Evolutionary conservation across 2,113 vertebrate species (phyloP).

Genomic region (Acanthochromis polyacanthus): DNA sequence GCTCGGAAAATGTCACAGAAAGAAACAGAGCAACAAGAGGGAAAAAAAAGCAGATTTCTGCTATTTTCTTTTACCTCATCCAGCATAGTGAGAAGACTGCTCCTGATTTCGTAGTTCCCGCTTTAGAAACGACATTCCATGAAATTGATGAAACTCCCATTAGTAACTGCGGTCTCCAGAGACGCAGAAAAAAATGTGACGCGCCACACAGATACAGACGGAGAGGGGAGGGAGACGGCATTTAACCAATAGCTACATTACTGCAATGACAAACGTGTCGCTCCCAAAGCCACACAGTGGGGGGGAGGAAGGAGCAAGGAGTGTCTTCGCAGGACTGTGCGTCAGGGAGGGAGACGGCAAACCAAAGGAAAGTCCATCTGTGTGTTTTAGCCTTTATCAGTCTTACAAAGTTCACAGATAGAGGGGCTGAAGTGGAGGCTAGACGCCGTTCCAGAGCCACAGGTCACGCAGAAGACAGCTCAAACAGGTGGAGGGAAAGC

Average conservation of each 20-base stretch:
- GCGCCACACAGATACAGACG: slow-evolving; percentile 36
- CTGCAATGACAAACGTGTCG: slow-evolving; percentile 79
- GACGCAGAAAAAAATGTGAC: slow-evolving; percentile 29
- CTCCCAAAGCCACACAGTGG: slow-evolving; percentile 67
- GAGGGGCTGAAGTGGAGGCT: slow-evolving; percentile 84
- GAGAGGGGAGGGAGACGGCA: slow-evolving; percentile 58
- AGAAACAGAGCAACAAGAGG: not conserved
- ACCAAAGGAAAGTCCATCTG: slow-evolving; percentile 80
- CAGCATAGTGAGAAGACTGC: slow-evolving; percentile 67
- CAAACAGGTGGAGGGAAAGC: slow-evolving; percentile 44
- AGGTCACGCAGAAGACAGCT: slow-evolving; percentile 81
- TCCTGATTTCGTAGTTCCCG: slow-evolving; percentile 45
- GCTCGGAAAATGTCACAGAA: not conserved
- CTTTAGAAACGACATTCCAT: slow-evolving; percentile 50
- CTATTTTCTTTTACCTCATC: slow-evolving; percentile 73
- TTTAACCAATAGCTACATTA: slow-evolving; percentile 68
- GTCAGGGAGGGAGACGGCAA: slow-evolving; percentile 47
- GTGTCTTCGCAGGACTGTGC: slow-evolving; percentile 49
- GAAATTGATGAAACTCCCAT: slow-evolving; percentile 57
- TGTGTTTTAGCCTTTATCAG: slow-evolving; percentile 84
- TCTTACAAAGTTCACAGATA: slow-evolving; percentile 93
- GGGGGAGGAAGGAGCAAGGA: slow-evolving; percentile 46
- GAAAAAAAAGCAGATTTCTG: slow-evolving; percentile 1
- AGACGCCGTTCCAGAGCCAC: slow-evolving; percentile 82
- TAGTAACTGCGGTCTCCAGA: slow-evolving; percentile 46